Evolutionary conservation across 53 echinoderm and acorn worm species (phyloP).

Genomic region (Arbacia lixula): DNA sequence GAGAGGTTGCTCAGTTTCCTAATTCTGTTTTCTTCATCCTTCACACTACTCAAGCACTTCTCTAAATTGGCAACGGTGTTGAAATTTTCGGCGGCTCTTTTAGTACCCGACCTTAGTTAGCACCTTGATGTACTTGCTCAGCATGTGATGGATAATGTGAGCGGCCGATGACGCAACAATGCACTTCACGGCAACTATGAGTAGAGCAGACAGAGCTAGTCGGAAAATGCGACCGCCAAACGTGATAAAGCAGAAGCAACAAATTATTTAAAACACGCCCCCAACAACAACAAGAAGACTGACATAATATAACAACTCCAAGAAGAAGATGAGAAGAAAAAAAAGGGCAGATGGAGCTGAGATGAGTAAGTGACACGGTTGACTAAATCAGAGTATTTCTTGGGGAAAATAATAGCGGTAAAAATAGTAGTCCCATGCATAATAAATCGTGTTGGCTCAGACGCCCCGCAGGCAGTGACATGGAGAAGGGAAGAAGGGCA

Average conservation of each 20-base stretch:
- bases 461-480: constrained; percentile 28
- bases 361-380: constrained; percentile 56
- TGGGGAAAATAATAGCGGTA: constrained; percentile 32
- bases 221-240: constrained; percentile 5
- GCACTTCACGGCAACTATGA: constrained; percentile 1
- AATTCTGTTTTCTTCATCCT: too few species aligned
- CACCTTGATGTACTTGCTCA: too few species aligned
- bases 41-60: neutral
- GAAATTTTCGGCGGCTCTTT: constrained; percentile 28
- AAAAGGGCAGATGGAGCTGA: constrained; percentile 27
- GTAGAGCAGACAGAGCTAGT: neutral
- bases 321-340: neutral
- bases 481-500: neutral
- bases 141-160: neutral
- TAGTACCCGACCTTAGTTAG: neutral
- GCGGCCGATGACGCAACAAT: constrained; percentile 13
- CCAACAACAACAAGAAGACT: neutral
- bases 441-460: constrained; percentile 37
- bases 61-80: constrained; percentile 9
- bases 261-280: constrained; percentile 45
- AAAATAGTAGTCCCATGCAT: constrained; percentile 45
- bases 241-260: constrained; percentile 8
- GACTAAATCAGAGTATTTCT: constrained; percentile 27
- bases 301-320: too few species aligned
- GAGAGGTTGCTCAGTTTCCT: too few species aligned